Base-by-base conservation (phyloP, 2,113 vertebrate species). In the Proterorhinus semilunaris region DNA sequence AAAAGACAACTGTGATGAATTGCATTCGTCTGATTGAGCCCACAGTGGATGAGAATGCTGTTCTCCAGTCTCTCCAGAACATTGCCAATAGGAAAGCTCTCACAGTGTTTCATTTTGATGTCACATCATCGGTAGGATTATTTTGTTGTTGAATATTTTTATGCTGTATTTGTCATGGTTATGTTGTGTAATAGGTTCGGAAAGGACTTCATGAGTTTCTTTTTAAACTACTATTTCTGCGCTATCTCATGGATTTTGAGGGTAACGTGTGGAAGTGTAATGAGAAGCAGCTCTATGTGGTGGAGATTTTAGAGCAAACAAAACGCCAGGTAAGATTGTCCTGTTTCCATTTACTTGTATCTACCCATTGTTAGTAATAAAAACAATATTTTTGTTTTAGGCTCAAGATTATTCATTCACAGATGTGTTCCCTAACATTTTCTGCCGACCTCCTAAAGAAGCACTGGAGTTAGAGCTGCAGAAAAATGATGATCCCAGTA, bases 231-330 rank as follows among this genome's bases (percentile, higher is more conserved):
- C 69, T 99, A 75, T 82, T 98, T 71, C 85, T 99, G 36, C 95
- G 91, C 61, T 94, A 95, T 76, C 87, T 99, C 53, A 91, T 92
- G 92, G 94, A 96, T 61, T 70, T 75, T 0, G 91, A 93, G 17
- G 96, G 96, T 71, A 94, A 92, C 15, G 93, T 96, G 91, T 99
- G 97, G 98, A 94, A 93, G 4, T 92, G 95, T 69, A 93, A 90
- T 76, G 91, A 89, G 1, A 82, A 82, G 36, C 94, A 99, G 8
- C 85, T 99, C 45, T 99, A 99, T 49, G 7, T 97, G 49, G 78
- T 99, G 36, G 98, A 99, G 48, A 93, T 96, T 68, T 89, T 95
- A 6, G 91, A 96, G 78, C 61, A 66, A 8, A 72, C 76, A 1
- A 89, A 43, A 36, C 89, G 68, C 53, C 72, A 68, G 66, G 96